These are phyloP conservation scores for Caenorhabditis inopinata DNA, from an alignment of 1,140 invertebrate genomes.

Conservation along the genomic window DNA sequence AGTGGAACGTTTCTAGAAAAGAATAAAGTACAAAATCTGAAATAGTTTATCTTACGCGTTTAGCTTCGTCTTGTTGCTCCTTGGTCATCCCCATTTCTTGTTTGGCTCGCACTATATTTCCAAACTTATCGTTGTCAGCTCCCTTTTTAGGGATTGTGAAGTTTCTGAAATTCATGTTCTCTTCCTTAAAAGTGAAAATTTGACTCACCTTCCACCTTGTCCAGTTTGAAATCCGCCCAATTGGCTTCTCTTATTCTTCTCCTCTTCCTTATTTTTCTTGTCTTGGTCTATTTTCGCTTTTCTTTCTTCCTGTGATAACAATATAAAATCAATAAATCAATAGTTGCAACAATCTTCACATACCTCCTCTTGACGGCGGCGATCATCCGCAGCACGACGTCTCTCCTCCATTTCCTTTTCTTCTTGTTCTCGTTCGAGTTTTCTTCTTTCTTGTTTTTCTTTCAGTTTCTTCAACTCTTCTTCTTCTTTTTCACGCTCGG, in stretches of 20 bases:
- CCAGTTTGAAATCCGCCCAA: conserved; percentile 63
- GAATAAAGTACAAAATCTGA: not conserved
- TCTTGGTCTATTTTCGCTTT: conserved; percentile 51
- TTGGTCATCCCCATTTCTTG: conserved; percentile 95
- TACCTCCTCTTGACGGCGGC: conserved; percentile 46
- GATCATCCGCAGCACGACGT: conserved; percentile 49
- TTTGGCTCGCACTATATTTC: conserved; percentile 82
- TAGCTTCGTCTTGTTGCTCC: conserved; percentile 97
- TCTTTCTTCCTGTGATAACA: conserved; percentile 54
- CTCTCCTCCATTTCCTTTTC: conserved; percentile 46
- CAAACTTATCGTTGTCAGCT: conserved; percentile 69
- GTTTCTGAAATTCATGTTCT: conserved; percentile 48
- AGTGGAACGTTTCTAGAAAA: conserved; percentile 1
- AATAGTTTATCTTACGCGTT: conserved; percentile 60
- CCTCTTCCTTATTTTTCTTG: conserved; percentile 57
- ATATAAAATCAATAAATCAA: not conserved
- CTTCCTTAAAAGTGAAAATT: not conserved
- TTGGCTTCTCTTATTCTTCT: conserved; percentile 58
- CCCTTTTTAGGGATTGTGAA: conserved; percentile 60
- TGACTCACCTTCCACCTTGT: conserved; percentile 71
- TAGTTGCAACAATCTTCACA: not conserved
- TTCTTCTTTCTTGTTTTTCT: conserved; percentile 50
- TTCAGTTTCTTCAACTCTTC: conserved; percentile 52
- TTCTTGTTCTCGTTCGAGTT: conserved; percentile 51
- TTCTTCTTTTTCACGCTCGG: conserved; percentile 59